phyloP scores from a whole-genome alignment of 2,888 invertebrate genomes.

The Podabrus alpinus region DNA sequence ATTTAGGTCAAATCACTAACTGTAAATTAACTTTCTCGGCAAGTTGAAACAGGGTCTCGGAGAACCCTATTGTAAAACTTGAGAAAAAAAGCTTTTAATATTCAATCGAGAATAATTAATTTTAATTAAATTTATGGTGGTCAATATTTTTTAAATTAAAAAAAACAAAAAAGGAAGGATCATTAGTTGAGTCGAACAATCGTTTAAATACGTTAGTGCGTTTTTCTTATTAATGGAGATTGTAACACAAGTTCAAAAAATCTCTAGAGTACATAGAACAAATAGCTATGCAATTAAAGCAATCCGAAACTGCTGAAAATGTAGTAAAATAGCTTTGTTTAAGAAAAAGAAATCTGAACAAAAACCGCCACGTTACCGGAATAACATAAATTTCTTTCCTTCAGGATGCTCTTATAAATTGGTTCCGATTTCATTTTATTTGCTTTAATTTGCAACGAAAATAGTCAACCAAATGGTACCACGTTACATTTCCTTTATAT shows the following conservation, averaged over 20 bases:
- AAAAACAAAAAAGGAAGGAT: neutral
- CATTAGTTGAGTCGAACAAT: neutral
- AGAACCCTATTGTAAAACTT: neutral
- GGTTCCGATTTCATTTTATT: slow-evolving; percentile 30
- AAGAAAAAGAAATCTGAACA: slow-evolving; percentile 19
- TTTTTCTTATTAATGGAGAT: slow-evolving; percentile 8
- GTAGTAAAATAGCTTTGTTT: slow-evolving; percentile 15
- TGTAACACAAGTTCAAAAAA: slow-evolving; percentile 7
- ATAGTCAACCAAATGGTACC: slow-evolving; percentile 4
- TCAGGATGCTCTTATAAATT: slow-evolving; percentile 26
- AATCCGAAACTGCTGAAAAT: slow-evolving; percentile 25
- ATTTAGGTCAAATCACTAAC: slow-evolving; percentile 21
- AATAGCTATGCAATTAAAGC: slow-evolving; percentile 25
- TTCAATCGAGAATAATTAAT: neutral
- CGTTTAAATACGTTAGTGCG: neutral
- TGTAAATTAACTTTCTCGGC: slow-evolving; percentile 25
- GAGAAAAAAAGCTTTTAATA: neutral
- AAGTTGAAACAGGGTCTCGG: neutral
- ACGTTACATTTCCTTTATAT: neutral
- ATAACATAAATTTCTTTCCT: slow-evolving; percentile 29
- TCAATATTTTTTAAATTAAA: neutral
- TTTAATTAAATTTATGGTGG: neutral
- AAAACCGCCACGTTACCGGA: slow-evolving; percentile 17
- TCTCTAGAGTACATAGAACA: slow-evolving; percentile 17
- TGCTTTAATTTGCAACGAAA: slow-evolving; percentile 21